These are phyloP conservation scores for Chaenogobius annularis DNA, from an alignment of 2,113 vertebrate genomes.

Conservation along the genomic window DNA sequence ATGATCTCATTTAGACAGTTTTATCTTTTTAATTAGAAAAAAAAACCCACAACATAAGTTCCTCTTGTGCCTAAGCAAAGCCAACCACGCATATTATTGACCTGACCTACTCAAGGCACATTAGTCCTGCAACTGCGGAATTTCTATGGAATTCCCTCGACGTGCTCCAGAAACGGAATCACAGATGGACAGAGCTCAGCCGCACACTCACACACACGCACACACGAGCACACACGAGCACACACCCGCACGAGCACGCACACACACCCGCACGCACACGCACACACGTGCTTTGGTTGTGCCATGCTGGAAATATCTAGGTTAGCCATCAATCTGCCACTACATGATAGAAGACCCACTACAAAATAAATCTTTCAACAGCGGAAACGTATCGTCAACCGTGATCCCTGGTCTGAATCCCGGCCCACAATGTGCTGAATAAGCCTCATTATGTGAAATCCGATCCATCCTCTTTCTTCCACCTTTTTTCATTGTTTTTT, in stretches of 20 bases:
- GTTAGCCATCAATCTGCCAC: constrained; percentile 3
- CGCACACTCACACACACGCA: not conserved
- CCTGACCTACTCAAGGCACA: constrained; percentile 2
- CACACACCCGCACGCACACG: constrained; percentile 26
- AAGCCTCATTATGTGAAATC: constrained; percentile 51
- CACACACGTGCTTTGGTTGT: constrained; percentile 33
- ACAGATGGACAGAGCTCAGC: not conserved
- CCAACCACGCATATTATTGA: not conserved
- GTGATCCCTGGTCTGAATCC: constrained; percentile 9
- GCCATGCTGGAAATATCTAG: not conserved
- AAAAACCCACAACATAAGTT: no score
- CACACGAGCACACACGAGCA: constrained; percentile 11
- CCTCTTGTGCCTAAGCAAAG: not conserved
- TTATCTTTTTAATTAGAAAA: no score
- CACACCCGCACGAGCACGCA: constrained; percentile 29
- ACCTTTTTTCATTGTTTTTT: not conserved
- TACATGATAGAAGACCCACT: not conserved
- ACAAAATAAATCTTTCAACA: constrained; percentile 8
- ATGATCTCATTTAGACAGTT: no score
- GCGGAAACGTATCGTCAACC: not conserved
- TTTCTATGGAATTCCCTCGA: constrained; percentile 29
- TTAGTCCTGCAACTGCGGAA: not conserved
- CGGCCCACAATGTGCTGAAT: not conserved
- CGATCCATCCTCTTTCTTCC: constrained; percentile 30
- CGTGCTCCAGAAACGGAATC: constrained; percentile 14